A percentile compares a stretch with the other conserved stretches of the same genome.
These are phyloP conservation scores for Dolomedes plantarius DNA, from an alignment of 2,888 invertebrate species.

Conservation along the genomic window DNA sequence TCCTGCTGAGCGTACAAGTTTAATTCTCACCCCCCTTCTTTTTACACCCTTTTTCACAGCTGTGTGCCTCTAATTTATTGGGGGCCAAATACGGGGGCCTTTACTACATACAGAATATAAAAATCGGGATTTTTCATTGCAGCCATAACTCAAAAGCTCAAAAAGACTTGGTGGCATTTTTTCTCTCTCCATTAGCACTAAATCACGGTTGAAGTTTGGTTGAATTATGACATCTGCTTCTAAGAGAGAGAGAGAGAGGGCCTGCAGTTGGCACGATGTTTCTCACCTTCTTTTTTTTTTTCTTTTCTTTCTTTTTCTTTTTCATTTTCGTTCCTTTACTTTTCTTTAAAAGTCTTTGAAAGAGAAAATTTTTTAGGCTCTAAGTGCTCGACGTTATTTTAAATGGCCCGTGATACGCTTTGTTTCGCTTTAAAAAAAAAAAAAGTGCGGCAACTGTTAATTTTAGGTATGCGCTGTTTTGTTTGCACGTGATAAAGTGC, in stretches of 20 bases:
- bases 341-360: background rate
- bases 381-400: background rate
- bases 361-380: background rate
- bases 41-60: background rate
- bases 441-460: background rate
- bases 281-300: background rate
- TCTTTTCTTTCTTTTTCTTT: background rate
- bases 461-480: background rate
- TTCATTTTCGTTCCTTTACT: background rate
- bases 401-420: background rate
- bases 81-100: background rate
- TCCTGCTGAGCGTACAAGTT: background rate
- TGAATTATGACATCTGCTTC: background rate
- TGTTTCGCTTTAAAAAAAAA: background rate
- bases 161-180: background rate
- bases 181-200: background rate
- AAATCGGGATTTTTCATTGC: background rate
- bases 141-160: background rate
- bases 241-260: background rate
- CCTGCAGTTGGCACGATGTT: background rate
- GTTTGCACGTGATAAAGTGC: background rate
- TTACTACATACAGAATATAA: background rate
- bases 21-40: background rate
- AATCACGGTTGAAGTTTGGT: background rate
- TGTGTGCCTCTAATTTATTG: background rate